Base-by-base conservation (phyloP, 2,113 vertebrate species). In the Onychorhynchus coronatus region DNA sequence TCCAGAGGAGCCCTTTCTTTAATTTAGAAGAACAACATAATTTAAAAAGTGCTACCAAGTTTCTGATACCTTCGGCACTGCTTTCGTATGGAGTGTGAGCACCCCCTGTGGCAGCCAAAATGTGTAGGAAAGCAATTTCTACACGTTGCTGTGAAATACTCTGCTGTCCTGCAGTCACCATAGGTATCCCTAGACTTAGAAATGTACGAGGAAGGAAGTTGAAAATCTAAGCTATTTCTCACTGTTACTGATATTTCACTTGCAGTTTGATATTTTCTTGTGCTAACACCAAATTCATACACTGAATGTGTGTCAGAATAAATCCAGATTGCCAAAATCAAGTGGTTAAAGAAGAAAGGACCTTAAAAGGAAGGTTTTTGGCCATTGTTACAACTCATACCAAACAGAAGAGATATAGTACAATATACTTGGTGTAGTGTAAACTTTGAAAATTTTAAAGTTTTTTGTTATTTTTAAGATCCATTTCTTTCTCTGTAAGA, bases 401-500 rank as follows among this genome's bases (percentile, higher is more conserved):
- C 10, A 49, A 89, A 46, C 4, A 66, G 37, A 67, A 94, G 9
- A 16, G 33, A 49, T 73, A 47, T 2, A 39, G 5, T 59, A 8
- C 21, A 75, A 80, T 55, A 42, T 25, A 17, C 11, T 46, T 9
- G 7, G 8, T 53, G 14, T 52, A 41, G 47, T 68, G 12, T 25
- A 37, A 74, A 55, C 18, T 56, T 78, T n/a, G 11, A 27, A 75
- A 61, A 50, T 91, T 35, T 37, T 30, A 85, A 70, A 49, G 41
- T 41, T 6, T 68, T 19, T 13, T 4, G 24, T 63, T 70, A 41
- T 23, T 92, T 93, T 90, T 88, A 84, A 89, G 89, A 17, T 89
- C 31, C 49, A 1, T 65, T 94, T 96, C n/a, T 52, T 93, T 81
- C 52, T 85, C 23, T 33, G 2, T 41, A 98, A 95, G 94, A 91